A percentile compares a stretch with the other conserved stretches of the same genome.
These are phyloP conservation scores for Pluvianellus socialis DNA, from an alignment of 2,113 vertebrate genomes.

Conservation along the genomic window DNA sequence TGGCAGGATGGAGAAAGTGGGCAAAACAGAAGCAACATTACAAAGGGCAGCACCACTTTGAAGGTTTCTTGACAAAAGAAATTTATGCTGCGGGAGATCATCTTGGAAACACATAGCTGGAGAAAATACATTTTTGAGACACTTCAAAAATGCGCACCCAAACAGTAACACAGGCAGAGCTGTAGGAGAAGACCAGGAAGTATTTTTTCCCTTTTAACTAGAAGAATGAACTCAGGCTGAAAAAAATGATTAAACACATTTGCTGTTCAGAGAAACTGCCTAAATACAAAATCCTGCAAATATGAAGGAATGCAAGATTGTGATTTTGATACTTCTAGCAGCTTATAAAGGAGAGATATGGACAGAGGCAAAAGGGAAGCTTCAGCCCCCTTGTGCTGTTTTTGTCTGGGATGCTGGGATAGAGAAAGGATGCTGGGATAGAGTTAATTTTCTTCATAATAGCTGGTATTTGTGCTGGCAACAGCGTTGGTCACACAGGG, in stretches of 20 bases:
- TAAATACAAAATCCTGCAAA: neutral
- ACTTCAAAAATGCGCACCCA: fast-evolving
- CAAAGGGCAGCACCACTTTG: neutral
- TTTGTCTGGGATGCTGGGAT: too few species aligned
- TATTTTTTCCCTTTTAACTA: neutral
- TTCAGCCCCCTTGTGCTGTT: neutral
- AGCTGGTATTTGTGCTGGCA: neutral
- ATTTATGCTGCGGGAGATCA: neutral
- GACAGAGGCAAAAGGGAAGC: neutral
- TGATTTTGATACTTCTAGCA: neutral
- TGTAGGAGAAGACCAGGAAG: neutral
- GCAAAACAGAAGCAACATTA: neutral
- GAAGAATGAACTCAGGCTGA: neutral
- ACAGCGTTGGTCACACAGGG: neutral
- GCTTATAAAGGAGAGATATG: neutral
- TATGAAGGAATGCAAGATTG: fast-evolving
- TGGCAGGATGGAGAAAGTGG: too few species aligned
- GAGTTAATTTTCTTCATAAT: neutral
- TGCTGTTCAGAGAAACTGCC: neutral
- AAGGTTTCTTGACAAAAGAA: neutral
- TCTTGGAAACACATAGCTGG: neutral
- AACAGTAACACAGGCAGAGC: neutral
- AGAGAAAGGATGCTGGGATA: too few species aligned
- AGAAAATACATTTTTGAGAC: neutral
- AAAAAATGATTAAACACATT: neutral